Conservation (phyloP, 2,113 vertebrate species). For the Apteryx owenii region DNA sequence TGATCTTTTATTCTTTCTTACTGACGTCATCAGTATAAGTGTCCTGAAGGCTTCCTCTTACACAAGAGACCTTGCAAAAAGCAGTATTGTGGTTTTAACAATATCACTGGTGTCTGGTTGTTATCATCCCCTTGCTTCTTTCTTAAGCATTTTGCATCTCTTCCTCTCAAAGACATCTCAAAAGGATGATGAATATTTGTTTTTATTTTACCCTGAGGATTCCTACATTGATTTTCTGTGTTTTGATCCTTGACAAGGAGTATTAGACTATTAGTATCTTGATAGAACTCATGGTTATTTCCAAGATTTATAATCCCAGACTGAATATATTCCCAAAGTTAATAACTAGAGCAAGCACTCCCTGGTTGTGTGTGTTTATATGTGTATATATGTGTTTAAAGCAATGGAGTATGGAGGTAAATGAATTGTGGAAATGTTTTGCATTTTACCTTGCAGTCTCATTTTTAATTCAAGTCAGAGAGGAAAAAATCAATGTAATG, state of each 20-base stretch:
- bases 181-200: neutral
- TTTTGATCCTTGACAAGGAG: neutral
- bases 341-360: neutral
- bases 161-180: neutral
- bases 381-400: neutral
- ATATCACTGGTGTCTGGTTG: neutral
- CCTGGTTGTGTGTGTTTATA: neutral
- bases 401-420: neutral
- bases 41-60: neutral
- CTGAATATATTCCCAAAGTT: neutral
- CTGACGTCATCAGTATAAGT: neutral
- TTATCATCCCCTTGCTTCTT: neutral
- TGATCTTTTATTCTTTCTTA: neutral
- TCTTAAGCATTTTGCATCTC: neutral
- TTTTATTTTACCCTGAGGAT: neutral
- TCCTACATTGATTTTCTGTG: conserved; percentile 17
- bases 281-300: neutral
- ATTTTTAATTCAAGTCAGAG: conserved; percentile 23
- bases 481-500: neutral
- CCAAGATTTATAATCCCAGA: neutral
- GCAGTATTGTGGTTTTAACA: neutral
- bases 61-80: neutral
- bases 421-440: neutral
- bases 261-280: neutral
- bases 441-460: neutral